These are phyloP conservation scores for Typhlomys cinereus DNA, from an alignment of 2,113 vertebrate species.

Conservation along the genomic window DNA sequence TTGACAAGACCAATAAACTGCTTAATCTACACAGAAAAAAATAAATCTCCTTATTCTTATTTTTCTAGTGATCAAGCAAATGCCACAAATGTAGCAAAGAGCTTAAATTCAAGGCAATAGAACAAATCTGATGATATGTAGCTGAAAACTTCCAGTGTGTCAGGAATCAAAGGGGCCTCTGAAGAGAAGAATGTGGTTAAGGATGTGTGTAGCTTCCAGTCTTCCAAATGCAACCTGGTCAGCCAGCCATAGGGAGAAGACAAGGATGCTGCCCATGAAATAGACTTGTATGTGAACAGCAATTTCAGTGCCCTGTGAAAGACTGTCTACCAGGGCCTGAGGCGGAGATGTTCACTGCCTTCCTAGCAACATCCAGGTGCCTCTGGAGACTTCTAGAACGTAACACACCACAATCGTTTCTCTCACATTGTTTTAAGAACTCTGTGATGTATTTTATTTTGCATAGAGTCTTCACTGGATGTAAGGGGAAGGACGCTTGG, in stretches of 20 bases:
- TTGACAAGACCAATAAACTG: too few species aligned
- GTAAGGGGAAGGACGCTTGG: neutral
- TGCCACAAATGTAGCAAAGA: neutral
- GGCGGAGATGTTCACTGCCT: too few species aligned
- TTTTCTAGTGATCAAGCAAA: neutral
- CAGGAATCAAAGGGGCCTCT: too few species aligned
- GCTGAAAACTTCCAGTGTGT: too few species aligned
- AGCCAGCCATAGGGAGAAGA: rapidly evolving
- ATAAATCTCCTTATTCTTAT: neutral
- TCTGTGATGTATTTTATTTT: neutral
- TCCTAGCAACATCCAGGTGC: rapidly evolving
- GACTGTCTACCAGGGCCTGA: rapidly evolving
- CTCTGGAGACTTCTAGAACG: too few species aligned
- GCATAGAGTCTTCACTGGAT: neutral
- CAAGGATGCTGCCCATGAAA: rapidly evolving
- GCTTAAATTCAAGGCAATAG: neutral
- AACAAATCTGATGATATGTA: neutral
- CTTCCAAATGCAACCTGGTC: neutral
- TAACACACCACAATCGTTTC: rapidly evolving
- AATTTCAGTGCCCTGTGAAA: neutral
- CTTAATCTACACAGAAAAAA: neutral
- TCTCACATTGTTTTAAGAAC: neutral
- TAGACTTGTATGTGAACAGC: rapidly evolving
- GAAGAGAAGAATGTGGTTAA: neutral
- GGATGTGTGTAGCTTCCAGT: neutral